Evolutionary conservation across 1,140 invertebrate genomes (phyloP), one percentile per base, ranked within the genome.

Genomic region (Eubasilissa regina): DNA sequence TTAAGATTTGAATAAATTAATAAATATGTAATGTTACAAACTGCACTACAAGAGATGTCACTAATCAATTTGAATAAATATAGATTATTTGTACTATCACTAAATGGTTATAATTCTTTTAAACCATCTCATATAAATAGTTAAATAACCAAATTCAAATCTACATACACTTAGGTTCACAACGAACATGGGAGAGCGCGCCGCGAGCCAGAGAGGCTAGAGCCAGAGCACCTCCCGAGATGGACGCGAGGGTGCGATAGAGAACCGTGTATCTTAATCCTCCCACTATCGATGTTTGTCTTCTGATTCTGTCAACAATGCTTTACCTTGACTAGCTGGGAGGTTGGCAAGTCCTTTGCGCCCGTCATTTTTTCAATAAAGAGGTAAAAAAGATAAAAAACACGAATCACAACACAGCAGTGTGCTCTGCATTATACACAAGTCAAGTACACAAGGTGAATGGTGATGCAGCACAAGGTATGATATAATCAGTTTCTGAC

Each of bases 271-370:
- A 35, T 35, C 25, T 35, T 35, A 35, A 35, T 35, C 25, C 68
- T 73, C 68, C 68, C 68, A 73, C 51, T 73, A 53, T 55, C 68
- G 68, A 51, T 73, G 68, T 55, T 53, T 15, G 19, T 60, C 17
- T 19, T n/a, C 13, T 60, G 58, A 72, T 81, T 45, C 60, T 62
- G 60, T 76, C 48, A 74, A 48, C 58, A 82, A 73, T 75, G 66
- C 64, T 86, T 89, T 90, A 90, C 89, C 89, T 90, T 90, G 87
- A 89, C 87, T 87, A 90, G 89, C 88, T 90, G 89, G 87, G 89
- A 90, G 87, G 89, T 88, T 87, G 89, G 89, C 87, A 90, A 88
- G 86, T 90, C 89, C 89, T 90, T 84, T 89, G 86, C 87, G 78
- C 51, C 78, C 78, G 64, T 75, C 66, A 62, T 78, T 75, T 78